Conservation (phyloP, 37 sponge, comb jelly and placozoan genomes). For the Diacarnus erythraeanus region DNA sequence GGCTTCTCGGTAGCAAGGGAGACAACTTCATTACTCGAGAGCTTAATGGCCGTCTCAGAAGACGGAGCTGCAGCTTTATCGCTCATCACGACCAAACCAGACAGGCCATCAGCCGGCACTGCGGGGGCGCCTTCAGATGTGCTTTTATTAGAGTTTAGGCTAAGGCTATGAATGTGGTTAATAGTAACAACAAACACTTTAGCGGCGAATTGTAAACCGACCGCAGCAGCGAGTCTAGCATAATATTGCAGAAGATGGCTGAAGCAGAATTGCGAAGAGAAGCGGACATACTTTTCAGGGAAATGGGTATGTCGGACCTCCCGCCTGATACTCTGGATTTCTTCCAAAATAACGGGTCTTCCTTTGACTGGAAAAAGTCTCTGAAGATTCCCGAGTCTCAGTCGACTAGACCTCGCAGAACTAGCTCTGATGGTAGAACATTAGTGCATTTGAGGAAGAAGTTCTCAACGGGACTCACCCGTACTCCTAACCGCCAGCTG, state of each 20-base stretch:
- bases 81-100: too few relatives aligned
- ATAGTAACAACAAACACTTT: too few relatives aligned
- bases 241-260: too few relatives aligned
- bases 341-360: slow-evolving; percentile 1
- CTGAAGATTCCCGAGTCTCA: slow-evolving; percentile 11
- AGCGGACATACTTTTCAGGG: slow-evolving; percentile 38
- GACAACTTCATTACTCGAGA: slow-evolving; percentile 10
- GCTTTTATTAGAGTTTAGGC: too few relatives aligned
- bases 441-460: not conserved
- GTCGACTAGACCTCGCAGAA: not conserved
- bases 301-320: slow-evolving; percentile 27
- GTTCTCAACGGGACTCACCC: slow-evolving; percentile 5
- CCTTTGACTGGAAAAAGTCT: slow-evolving; percentile 20
- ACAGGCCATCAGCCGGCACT: too few relatives aligned
- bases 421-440: slow-evolving; percentile 1
- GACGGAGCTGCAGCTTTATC: too few relatives aligned
- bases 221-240: too few relatives aligned
- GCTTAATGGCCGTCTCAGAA: not conserved
- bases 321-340: slow-evolving; percentile 24
- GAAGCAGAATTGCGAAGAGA: slow-evolving; percentile 64
- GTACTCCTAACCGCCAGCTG: too few relatives aligned
- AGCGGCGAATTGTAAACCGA: too few relatives aligned
- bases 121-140: too few relatives aligned
- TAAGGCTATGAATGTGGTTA: not conserved
- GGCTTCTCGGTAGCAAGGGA: slow-evolving; percentile 51